phyloP scores from a whole-genome alignment of 2,888 invertebrate species.

The Smittia aterrima region DNA sequence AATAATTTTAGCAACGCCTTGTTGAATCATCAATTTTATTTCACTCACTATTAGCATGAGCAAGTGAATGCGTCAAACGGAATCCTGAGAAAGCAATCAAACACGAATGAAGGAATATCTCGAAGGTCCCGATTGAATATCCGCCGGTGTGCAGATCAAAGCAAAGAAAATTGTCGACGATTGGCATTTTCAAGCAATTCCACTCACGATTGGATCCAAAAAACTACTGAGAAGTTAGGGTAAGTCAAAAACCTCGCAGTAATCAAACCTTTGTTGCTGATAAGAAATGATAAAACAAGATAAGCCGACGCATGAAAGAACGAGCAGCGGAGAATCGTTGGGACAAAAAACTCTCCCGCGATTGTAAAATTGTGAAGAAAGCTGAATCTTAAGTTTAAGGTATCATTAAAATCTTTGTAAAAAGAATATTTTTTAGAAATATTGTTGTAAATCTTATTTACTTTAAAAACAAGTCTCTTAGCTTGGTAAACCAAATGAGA shows the following conservation, averaged over 20 bases:
- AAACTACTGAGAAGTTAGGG: not conserved
- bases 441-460: too few relatives aligned
- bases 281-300: not conserved
- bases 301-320: not conserved
- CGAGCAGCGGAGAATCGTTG: too few relatives aligned
- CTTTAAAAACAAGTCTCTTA: too few relatives aligned
- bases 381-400: too few relatives aligned
- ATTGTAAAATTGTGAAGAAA: too few relatives aligned
- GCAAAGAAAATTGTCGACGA: constrained; percentile 20
- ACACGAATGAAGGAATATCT: not conserved
- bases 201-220: not conserved
- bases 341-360: too few relatives aligned
- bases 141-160: constrained; percentile 28
- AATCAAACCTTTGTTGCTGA: not conserved
- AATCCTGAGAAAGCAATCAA: not conserved
- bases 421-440: too few relatives aligned
- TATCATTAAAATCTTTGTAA: too few relatives aligned
- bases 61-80: not conserved
- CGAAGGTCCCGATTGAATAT: not conserved
- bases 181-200: not conserved
- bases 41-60: not conserved
- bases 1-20: not conserved
- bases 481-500: too few relatives aligned
- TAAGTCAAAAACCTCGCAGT: not conserved
- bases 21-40: not conserved